Percentiles rank a stretch among this genome's conserved stretches.
These are phyloP conservation scores for Chrysoperla carnea DNA, from an alignment of 1,140 invertebrate genomes.

Conservation along the genomic window DNA sequence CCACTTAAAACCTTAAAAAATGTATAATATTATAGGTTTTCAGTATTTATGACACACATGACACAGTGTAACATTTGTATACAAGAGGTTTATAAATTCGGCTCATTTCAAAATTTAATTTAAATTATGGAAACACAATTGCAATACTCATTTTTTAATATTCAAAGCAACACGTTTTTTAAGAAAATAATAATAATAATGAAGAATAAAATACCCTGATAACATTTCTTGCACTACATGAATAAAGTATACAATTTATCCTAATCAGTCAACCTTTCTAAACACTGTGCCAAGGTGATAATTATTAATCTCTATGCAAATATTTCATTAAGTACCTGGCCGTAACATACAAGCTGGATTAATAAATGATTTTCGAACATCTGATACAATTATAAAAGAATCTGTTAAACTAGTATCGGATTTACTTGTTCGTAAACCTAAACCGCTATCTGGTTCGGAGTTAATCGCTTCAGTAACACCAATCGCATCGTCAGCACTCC, in stretches of 20 bases:
- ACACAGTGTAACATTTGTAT: not conserved
- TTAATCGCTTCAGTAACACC: conserved; percentile 14
- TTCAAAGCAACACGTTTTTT: too few species aligned
- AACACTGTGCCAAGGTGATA: too few species aligned
- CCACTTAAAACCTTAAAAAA: conserved; percentile 64
- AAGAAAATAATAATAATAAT: too few species aligned
- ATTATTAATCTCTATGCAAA: too few species aligned
- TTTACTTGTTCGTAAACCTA: conserved; percentile 56
- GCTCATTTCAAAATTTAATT: not conserved
- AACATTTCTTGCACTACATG: too few species aligned
- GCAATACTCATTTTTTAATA: not conserved
- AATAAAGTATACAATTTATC: too few species aligned
- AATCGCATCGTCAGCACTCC: conserved; percentile 18
- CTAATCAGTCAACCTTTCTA: too few species aligned
- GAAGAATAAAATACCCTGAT: too few species aligned
- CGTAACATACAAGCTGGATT: conserved; percentile 41
- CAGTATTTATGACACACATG: not conserved
- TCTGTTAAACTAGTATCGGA: conserved; percentile 82
- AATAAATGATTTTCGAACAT: conserved; percentile 25
- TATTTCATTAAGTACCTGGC: conserved; percentile 27
- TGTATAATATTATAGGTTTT: conserved; percentile 1
- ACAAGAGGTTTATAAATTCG: not conserved
- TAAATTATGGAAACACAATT: not conserved
- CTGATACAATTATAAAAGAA: conserved; percentile 69
- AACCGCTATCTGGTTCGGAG: conserved; percentile 17